Conservation (phyloP, 2,113 vertebrate species). For the Strix aluco region DNA sequence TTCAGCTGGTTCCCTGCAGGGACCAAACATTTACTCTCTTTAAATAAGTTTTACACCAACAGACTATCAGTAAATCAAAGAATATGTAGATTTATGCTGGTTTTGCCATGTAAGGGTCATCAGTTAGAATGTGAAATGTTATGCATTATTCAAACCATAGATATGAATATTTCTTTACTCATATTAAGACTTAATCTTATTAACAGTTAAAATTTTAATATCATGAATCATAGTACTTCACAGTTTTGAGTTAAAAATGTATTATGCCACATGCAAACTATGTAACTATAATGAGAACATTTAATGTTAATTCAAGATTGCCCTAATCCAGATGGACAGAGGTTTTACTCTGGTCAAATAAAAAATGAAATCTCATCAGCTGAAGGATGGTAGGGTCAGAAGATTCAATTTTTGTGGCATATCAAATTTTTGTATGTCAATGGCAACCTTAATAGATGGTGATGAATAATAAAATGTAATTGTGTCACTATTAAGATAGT, state of each 20-base stretch:
- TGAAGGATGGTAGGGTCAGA: slow-evolving; percentile 72
- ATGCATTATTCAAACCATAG: slow-evolving; percentile 69
- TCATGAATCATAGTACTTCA: slow-evolving; percentile 76
- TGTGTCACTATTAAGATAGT: slow-evolving; percentile 71
- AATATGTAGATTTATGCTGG: slow-evolving; percentile 71
- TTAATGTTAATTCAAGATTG: slow-evolving; percentile 80
- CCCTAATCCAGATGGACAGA: slow-evolving; percentile 76
- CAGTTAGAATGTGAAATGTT: slow-evolving; percentile 65
- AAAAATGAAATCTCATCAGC: slow-evolving; percentile 81
- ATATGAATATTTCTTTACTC: slow-evolving; percentile 71
- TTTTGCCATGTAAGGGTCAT: slow-evolving; percentile 49
- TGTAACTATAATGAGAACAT: slow-evolving; percentile 78
- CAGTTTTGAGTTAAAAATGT: slow-evolving; percentile 69
- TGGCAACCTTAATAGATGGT: slow-evolving; percentile 74
- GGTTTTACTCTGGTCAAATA: slow-evolving; percentile 80
- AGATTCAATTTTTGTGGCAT: slow-evolving; percentile 77
- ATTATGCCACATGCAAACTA: slow-evolving; percentile 67
- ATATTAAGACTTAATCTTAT: slow-evolving; percentile 76
- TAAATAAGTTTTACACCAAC: slow-evolving; percentile 67
- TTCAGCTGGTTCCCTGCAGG: slow-evolving; percentile 44
- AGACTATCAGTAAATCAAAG: slow-evolving; percentile 60
- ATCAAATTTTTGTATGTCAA: slow-evolving; percentile 79
- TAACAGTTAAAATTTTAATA: slow-evolving; percentile 75
- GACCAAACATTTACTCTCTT: slow-evolving; percentile 70
- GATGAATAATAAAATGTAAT: slow-evolving; percentile 78